Conservation (phyloP, 2,113 vertebrate genomes). For the Eira barbara region DNA sequence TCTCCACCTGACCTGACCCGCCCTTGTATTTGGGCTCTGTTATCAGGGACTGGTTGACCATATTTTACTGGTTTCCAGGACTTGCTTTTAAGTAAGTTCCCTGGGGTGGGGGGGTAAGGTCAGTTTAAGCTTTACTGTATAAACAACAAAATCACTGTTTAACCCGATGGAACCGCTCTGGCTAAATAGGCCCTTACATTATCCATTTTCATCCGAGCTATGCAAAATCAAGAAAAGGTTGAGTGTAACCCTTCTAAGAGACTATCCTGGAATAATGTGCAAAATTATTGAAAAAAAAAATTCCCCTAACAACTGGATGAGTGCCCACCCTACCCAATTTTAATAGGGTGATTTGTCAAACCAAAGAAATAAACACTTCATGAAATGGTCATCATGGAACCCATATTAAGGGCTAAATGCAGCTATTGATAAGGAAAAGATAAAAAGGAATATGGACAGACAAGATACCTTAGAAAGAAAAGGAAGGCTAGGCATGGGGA, state of each 20-base stretch:
- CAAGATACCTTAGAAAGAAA: not conserved
- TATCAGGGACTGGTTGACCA: no score
- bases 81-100: no score
- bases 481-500: not conserved
- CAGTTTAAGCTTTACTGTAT: no score
- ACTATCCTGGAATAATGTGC: not conserved
- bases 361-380: not conserved
- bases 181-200: not conserved
- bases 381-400: not conserved
- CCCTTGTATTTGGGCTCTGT: no score
- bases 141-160: no score
- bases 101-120: no score
- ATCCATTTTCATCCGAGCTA: not conserved
- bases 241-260: not conserved
- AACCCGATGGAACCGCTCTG: no score
- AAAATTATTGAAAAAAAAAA: conserved; percentile 31
- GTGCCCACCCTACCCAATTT: not conserved
- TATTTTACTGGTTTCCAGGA: no score
- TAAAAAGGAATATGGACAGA: not conserved
- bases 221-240: not conserved
- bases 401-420: not conserved
- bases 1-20: no score
- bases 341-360: not conserved
- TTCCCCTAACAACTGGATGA: not conserved
- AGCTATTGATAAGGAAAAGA: not conserved